Conservation (phyloP, 2,113 vertebrate species). For the Sterrhoptilus dennistouni region DNA sequence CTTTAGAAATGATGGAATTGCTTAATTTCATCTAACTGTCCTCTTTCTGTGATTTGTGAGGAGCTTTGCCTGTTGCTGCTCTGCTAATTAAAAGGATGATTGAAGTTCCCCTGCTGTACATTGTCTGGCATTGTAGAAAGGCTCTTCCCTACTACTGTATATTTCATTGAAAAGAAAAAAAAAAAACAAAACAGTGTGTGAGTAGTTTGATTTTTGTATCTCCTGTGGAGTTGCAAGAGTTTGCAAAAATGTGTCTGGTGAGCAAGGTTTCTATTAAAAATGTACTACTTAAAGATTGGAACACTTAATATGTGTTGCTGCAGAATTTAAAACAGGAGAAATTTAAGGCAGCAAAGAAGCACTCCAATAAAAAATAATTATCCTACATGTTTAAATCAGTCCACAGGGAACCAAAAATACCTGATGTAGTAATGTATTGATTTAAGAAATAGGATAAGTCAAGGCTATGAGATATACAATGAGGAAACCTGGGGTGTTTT, state of each 20-base stretch:
- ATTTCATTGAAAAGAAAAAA: constrained; percentile 26
- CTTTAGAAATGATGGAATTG: constrained; percentile 8
- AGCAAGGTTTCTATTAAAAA: constrained; percentile 66
- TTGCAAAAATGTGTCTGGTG: constrained; percentile 31
- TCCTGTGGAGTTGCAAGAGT: constrained; percentile 49
- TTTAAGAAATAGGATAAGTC: constrained; percentile 69
- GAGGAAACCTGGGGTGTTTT: constrained; percentile 53
- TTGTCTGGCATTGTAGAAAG: constrained; percentile 24
- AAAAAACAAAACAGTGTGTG: background rate
- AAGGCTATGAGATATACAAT: constrained; percentile 65
- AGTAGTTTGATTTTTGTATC: constrained; percentile 59
- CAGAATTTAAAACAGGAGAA: constrained; percentile 67
- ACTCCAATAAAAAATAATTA: constrained; percentile 64
- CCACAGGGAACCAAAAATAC: constrained; percentile 66
- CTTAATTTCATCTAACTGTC: constrained; percentile 32
- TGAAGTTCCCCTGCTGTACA: constrained; percentile 16
- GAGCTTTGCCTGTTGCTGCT: constrained; percentile 19
- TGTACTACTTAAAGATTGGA: constrained; percentile 60
- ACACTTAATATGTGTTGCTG: constrained; percentile 58
- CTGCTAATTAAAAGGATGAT: constrained; percentile 58
- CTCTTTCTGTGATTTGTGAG: constrained; percentile 29
- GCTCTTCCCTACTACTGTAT: background rate
- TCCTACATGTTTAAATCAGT: constrained; percentile 62
- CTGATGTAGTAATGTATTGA: constrained; percentile 74
- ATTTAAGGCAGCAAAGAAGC: constrained; percentile 52